phyloP scores from a whole-genome alignment of 1,140 invertebrate genomes.

The Pachyrhynchus sulphureomaculatus region DNA sequence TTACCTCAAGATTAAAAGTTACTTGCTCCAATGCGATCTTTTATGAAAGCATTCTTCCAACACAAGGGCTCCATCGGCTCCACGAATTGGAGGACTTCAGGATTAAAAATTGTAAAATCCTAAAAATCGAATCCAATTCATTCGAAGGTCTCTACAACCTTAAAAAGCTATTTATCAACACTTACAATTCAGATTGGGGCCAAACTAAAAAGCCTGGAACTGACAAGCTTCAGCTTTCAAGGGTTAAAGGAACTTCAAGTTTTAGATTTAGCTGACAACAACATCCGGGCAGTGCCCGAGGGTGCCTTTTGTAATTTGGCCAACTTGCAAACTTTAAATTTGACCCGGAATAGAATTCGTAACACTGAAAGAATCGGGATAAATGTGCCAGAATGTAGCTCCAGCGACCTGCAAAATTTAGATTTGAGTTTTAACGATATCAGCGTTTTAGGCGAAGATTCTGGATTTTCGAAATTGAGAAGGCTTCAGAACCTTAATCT shows the following conservation, averaged over 20 bases:
- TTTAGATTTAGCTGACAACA: slow-evolving; percentile 79
- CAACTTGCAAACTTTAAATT: slow-evolving; percentile 78
- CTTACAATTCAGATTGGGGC: slow-evolving; percentile 76
- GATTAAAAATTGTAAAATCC: slow-evolving; percentile 77
- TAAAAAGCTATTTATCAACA: slow-evolving; percentile 71
- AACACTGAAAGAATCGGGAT: slow-evolving; percentile 71
- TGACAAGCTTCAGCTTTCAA: slow-evolving; percentile 66
- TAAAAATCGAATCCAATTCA: slow-evolving; percentile 71
- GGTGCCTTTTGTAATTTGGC: slow-evolving; percentile 74
- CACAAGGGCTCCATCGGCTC: slow-evolving; percentile 71
- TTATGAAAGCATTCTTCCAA: slow-evolving; percentile 75
- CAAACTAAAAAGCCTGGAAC: slow-evolving; percentile 68
- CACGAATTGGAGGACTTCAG: slow-evolving; percentile 70
- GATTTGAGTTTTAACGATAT: slow-evolving; percentile 81
- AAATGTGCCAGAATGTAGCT: slow-evolving; percentile 57
- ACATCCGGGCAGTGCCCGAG: slow-evolving; percentile 73
- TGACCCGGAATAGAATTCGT: slow-evolving; percentile 77
- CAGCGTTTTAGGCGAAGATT: slow-evolving; percentile 66
- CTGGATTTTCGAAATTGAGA: slow-evolving; percentile 69
- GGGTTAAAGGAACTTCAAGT: slow-evolving; percentile 75
- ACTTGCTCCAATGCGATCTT: slow-evolving; percentile 76
- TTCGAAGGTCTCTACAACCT: slow-evolving; percentile 76
- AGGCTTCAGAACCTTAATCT: slow-evolving; percentile 75
- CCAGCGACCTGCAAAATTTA: slow-evolving; percentile 66
- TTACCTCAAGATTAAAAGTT: slow-evolving; percentile 66